These are phyloP conservation scores for Lepilemur septentrionalis DNA, from an alignment of 2,797 vertebrate genomes.

Conservation along the genomic window DNA sequence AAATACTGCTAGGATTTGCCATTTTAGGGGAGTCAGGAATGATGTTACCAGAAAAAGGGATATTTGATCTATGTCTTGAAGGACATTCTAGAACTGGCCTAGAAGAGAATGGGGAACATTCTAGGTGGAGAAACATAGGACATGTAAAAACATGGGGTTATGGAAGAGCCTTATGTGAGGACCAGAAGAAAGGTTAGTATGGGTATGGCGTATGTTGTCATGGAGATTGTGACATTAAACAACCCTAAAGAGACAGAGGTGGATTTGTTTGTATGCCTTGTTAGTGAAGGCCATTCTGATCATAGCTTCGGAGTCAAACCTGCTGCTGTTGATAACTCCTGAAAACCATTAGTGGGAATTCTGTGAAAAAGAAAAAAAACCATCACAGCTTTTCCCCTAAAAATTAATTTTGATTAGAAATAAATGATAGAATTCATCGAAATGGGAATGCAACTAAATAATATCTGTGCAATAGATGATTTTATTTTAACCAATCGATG, in stretches of 20 bases:
- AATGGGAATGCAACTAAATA: neutral
- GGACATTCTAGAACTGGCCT: neutral
- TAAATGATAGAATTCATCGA: neutral
- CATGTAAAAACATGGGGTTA: too few species aligned
- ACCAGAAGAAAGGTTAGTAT: neutral
- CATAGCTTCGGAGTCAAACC: neutral
- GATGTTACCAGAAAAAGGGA: neutral
- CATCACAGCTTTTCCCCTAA: neutral
- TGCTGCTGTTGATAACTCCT: neutral
- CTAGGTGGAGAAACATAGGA: neutral
- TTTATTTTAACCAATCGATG: constrained; percentile 15
- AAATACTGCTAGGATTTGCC: neutral
- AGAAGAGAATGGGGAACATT: neutral
- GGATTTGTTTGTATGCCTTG: neutral
- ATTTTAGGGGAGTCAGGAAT: neutral
- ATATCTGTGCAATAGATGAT: neutral
- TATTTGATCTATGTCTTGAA: neutral
- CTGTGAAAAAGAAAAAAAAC: neutral
- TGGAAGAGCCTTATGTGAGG: neutral
- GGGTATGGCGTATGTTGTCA: neutral
- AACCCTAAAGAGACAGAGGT: neutral
- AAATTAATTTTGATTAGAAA: constrained; percentile 9
- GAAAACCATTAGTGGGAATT: neutral
- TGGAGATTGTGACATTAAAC: neutral
- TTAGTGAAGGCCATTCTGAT: neutral